Percentiles rank a stretch among this genome's conserved stretches.
Conservation (phyloP, 2,797 vertebrate species). For the Phoeniculus purpureus region DNA sequence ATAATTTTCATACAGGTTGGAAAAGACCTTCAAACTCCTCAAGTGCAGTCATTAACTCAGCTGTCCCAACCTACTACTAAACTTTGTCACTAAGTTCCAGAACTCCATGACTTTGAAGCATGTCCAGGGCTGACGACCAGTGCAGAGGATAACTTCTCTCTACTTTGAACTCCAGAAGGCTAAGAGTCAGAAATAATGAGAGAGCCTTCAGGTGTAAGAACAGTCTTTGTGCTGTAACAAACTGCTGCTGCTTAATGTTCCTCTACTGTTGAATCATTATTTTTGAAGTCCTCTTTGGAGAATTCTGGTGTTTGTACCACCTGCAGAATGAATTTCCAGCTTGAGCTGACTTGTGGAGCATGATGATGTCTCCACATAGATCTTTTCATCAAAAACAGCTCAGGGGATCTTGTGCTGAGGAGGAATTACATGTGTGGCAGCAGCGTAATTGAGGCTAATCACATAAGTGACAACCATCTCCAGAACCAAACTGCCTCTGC, state of each 20-base stretch:
- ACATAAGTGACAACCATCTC: neutral
- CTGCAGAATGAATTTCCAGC: neutral
- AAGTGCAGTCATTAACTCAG: no score
- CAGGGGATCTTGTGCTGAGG: neutral
- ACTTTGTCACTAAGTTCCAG: no score
- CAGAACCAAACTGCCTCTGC: neutral
- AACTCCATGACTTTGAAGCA: no score
- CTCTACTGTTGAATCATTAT: neutral
- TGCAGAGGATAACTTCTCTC: fast-evolving
- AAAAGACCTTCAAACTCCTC: no score
- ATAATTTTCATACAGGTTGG: no score
- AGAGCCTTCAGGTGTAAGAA: neutral
- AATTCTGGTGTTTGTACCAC: neutral
- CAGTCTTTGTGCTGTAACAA: neutral
- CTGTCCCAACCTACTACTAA: no score
- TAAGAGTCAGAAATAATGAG: neutral
- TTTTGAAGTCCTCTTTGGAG: neutral
- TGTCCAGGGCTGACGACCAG: no score
- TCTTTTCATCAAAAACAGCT: neutral
- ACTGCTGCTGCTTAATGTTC: neutral
- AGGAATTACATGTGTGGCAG: neutral
- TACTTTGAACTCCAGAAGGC: neutral
- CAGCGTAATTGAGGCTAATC: neutral
- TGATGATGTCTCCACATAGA: neutral
- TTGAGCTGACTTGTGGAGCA: neutral